phyloP scores from a whole-genome alignment of 2,113 vertebrate genomes.

The Sminthopsis crassicaudata region DNA sequence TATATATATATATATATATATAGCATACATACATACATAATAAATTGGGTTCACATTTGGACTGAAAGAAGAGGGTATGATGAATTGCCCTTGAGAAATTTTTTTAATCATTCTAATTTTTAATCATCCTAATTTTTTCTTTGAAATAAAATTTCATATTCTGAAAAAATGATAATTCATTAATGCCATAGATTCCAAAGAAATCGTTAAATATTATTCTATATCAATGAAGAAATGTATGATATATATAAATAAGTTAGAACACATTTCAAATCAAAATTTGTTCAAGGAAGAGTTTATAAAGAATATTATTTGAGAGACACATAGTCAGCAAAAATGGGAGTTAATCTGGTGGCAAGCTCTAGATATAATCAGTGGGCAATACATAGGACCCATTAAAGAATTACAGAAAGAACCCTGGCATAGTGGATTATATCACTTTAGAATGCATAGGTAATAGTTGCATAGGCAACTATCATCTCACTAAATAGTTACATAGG shows the following conservation, averaged over 20 bases:
- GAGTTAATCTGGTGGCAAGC: background rate
- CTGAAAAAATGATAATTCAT: background rate
- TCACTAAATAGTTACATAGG: background rate
- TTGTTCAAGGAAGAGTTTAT: background rate
- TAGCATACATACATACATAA: background rate
- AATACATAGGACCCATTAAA: background rate
- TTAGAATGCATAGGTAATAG: background rate
- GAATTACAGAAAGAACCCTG: background rate
- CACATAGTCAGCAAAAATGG: background rate
- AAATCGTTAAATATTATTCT: background rate
- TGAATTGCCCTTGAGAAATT: background rate
- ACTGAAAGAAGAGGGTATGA: background rate
- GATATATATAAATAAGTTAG: background rate
- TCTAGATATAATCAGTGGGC: background rate
- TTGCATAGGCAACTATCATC: background rate
- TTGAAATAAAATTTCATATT: background rate
- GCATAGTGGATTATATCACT: background rate
- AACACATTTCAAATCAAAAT: background rate
- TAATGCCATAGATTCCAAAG: background rate
- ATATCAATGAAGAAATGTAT: background rate
- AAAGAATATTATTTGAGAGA: background rate
- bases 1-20: background rate
- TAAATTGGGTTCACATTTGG: background rate
- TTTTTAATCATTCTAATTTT: background rate
- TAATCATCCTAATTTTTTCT: background rate